Base-by-base conservation (phyloP, 2,797 vertebrate genomes). In the Oreochromis grahami region DNA sequence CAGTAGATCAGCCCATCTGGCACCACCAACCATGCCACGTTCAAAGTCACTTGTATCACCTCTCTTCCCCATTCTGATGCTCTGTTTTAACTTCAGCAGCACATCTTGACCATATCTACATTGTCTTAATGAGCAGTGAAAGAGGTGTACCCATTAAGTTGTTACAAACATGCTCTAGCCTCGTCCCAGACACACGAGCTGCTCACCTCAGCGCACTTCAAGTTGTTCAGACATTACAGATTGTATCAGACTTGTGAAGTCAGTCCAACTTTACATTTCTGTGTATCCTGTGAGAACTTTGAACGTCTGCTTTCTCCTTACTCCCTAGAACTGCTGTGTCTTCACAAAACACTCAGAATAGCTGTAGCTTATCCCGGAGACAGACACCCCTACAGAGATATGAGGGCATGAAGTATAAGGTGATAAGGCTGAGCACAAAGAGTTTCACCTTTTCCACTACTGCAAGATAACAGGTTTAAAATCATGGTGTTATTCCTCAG, bases 381-480 rank as follows among this genome's bases (percentile, higher is more conserved):
- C 84, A 82, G 83, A 85, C 79, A 77, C 63, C 85, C 80, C 68
- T 52, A 34, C 76, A 78, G 79, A 86, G 83, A 89, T 82, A 78
- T 56, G 72, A 86, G 78, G 77, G 84, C 79, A 52, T 86, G 72
- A 82, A 70, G 70, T 58, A 70, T 48, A 74, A 63, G 50, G 55
- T 12, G 83, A 88, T 88, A 87, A 88, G 74, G 79, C 58, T 55
- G 6, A 6, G 74, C 77, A 68, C 56, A 10, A 13, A 72, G 77
- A 68, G 80, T 53, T 80, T 88, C 79, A 55, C 52, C 58, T 45
- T 86, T 80, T 78, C 51, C 70, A 26, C 68, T 38, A 3, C 80
- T 72, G 43, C 80, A 6, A 79, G 76, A 63, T 84, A 84, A 76
- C 36, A 81, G 3, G 11, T 86, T 87, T 51, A 53, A 74, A 85